phyloP scores from a whole-genome alignment of 2,888 invertebrate genomes.

The Elegia similella region DNA sequence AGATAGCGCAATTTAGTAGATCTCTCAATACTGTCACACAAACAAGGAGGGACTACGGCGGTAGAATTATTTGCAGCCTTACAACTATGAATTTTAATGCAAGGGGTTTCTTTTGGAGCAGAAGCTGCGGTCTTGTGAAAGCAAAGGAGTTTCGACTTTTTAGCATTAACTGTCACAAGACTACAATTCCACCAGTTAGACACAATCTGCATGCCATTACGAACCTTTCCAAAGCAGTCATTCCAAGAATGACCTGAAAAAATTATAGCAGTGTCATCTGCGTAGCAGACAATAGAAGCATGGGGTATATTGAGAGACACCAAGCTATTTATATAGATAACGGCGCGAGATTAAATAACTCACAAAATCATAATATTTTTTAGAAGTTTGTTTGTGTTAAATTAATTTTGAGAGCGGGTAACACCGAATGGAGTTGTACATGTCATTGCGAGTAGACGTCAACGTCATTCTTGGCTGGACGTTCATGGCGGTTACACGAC shows the following conservation, averaged over 20 bases:
- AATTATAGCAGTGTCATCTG: conserved; percentile 17
- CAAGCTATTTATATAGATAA: conserved; percentile 19
- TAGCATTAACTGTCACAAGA: conserved; percentile 15
- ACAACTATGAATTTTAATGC: not conserved
- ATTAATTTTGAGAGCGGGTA: no score
- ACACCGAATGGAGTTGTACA: no score
- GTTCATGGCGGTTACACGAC: no score
- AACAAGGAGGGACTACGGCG: no score
- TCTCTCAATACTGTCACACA: not conserved
- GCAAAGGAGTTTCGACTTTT: conserved; percentile 15
- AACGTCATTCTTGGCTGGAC: no score
- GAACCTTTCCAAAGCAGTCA: not conserved
- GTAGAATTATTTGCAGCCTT: no score
- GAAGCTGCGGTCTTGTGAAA: no score
- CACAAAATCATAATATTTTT: no score
- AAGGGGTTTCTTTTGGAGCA: not conserved
- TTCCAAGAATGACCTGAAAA: conserved; percentile 14
- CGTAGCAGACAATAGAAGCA: conserved; percentile 2
- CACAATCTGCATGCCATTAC: not conserved
- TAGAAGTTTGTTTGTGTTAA: no score
- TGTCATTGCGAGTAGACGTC: no score
- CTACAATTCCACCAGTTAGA: conserved; percentile 2
- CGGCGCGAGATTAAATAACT: no score
- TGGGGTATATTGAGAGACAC: not conserved
- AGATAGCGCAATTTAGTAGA: no score